These are phyloP conservation scores for Cricetomys ansorgei DNA, from an alignment of 2,113 vertebrate species.

Conservation along the genomic window DNA sequence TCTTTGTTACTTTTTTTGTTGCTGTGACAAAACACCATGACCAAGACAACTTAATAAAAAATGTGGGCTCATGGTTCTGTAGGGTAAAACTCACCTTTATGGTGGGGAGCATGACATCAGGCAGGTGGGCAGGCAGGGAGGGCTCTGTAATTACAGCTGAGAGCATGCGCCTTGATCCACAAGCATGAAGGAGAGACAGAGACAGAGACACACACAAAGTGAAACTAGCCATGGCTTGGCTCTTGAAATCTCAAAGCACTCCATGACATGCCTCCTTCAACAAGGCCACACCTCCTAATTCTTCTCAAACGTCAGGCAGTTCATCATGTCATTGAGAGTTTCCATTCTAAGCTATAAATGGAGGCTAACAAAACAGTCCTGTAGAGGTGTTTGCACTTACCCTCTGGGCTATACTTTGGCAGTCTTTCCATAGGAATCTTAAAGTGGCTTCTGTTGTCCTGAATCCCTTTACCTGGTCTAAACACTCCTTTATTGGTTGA, in stretches of 20 bases:
- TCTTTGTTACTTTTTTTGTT: neutral
- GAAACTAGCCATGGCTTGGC: neutral
- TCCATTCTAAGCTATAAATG: neutral
- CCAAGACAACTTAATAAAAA: neutral
- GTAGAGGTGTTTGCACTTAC: conserved; percentile 1
- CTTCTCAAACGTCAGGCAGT: neutral
- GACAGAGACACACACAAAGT: neutral
- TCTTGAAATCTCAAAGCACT: neutral
- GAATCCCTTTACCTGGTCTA: neutral
- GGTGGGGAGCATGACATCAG: neutral
- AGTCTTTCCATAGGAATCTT: neutral
- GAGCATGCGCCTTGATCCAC: neutral
- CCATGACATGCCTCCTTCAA: neutral
- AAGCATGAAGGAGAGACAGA: too few species aligned
- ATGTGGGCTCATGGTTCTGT: neutral
- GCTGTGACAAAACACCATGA: neutral
- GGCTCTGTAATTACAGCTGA: neutral
- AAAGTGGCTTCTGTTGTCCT: conserved; percentile 10
- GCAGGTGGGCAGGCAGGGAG: neutral
- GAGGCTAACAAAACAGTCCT: neutral
- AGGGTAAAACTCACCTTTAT: neutral
- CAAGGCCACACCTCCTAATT: neutral
- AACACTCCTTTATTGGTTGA: neutral
- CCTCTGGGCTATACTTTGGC: neutral
- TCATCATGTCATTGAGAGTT: neutral